Evolutionary conservation across 2,888 invertebrate genomes (phyloP), one percentile per base, ranked within the genome.

Genomic region (Andrena bicolor): DNA sequence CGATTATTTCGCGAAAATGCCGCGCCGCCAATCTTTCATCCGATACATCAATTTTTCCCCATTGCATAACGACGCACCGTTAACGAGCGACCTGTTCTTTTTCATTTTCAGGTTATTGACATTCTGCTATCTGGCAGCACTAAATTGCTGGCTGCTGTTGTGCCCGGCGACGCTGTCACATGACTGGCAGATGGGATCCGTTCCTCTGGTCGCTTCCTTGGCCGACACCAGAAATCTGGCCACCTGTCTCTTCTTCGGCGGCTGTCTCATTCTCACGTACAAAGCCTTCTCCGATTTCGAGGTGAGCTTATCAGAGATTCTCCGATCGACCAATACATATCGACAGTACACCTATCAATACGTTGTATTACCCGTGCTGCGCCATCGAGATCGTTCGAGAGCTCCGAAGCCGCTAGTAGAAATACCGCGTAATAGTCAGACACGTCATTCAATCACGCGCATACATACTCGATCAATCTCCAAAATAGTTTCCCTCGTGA

Each of bases 171-270:
- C 96, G 0, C 95, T 98, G 64, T 97, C 97, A 88, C 98, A 98
- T 92, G 98, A 98, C 94, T 98, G 98, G 98, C 98, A 98, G 94
- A 97, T 97, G 96, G 97, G 97, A 6, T 97, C 97, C 16, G 96
- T 98, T 82, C 97, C 97, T 28, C 94, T 98, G 80, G 95, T 98
- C 86, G 96, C 97, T 68, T 96, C 96, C 58, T 93, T 96, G 20
- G 95, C 95, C 90, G 98, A 98, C 92, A 94, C 95, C 1, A 94
- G 98, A 88, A 98, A 97, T 94, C 91, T 97, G 76, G 95, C 96
- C 77, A 97, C 97, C 0, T 95, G 96, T 86, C 95, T 96, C 23
- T 96, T 97, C 80, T 95, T 96, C 82, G 95, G 96, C 20, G 94
- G 96, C 7, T 94, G 96, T 69, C 90, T 96, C 35, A 94, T 96